These are phyloP conservation scores for Agriotes lineatus DNA, from an alignment of 2,888 invertebrate species.

Conservation along the genomic window DNA sequence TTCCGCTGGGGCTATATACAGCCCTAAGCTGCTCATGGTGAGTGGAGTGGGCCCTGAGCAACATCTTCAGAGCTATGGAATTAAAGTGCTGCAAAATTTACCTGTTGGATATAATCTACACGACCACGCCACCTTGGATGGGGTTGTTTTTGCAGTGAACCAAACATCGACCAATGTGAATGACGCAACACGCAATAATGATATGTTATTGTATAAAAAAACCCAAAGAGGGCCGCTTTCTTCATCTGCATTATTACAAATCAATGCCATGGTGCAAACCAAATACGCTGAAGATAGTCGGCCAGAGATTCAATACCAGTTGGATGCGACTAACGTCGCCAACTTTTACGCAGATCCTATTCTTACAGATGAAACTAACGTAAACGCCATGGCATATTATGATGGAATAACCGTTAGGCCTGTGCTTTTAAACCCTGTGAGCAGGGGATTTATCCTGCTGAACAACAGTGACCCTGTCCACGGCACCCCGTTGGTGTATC, in stretches of 20 bases:
- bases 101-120: slow-evolving; percentile 81
- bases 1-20: slow-evolving; percentile 72
- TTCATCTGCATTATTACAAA: slow-evolving; percentile 69
- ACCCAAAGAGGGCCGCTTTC: slow-evolving; percentile 69
- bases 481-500: slow-evolving; percentile 79
- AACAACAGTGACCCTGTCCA: slow-evolving; percentile 78
- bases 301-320: slow-evolving; percentile 77
- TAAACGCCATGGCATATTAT: slow-evolving; percentile 73
- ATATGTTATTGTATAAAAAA: slow-evolving; percentile 58
- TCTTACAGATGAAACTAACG: slow-evolving; percentile 59
- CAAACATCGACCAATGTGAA: slow-evolving; percentile 68
- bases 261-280: slow-evolving; percentile 74
- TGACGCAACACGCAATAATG: slow-evolving; percentile 63
- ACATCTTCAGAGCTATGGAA: slow-evolving; percentile 68
- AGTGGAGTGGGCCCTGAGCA: slow-evolving; percentile 75
- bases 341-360: slow-evolving; percentile 73
- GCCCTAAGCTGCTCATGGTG: slow-evolving; percentile 74
- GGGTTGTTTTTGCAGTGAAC: slow-evolving; percentile 70
- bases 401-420: slow-evolving; percentile 73
- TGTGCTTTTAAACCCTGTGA: slow-evolving; percentile 73
- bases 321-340: slow-evolving; percentile 71
- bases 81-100: slow-evolving; percentile 73
- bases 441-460: slow-evolving; percentile 73
- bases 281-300: slow-evolving; percentile 66
- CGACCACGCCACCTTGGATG: slow-evolving; percentile 78